Base-by-base conservation (phyloP, 2,113 vertebrate genomes). In the Porphyrio hochstetteri region DNA sequence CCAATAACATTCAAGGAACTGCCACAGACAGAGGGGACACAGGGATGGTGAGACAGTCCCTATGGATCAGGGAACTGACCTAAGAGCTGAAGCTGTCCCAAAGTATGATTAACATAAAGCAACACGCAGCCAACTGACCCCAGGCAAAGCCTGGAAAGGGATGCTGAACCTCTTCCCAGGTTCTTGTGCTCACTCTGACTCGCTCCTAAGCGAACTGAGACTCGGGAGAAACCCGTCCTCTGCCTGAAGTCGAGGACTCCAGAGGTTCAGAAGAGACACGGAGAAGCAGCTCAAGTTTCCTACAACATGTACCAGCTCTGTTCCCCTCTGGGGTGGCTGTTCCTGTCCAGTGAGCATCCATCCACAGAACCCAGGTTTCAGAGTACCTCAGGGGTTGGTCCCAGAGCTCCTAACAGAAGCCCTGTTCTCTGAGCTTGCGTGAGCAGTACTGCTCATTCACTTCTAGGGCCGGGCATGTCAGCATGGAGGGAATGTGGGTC, bases 231-330 rank as follows among this genome's bases (percentile, higher is more conserved):
- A 25, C 18, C 33, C 17, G 0, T 16, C 27, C 25, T 25, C 48
- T 7, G 2, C 2, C 27, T 13, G 23, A 18, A 5, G 25, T 25
- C 17, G 14, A 0, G 23, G 13, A 27, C 17, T 42, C 42, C 24
- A n/a, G 70, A 53, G 21, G 25, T 57, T 36, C 36, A 13, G 33
- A 7, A 3, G 36, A 16, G 2, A 28, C 7, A 7, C 0, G 25
- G 35, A 40, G 29, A 56, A 44, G 74, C 63, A 57, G 64, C 46
- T 57, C 46, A 59, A 42, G 53, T 16, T 55, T 9, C 29, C 60
- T 17, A 1, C 3, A 33, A 31, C 10, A 3, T 9, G 1, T 2
- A 2, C 1, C 5, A 19, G 25, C 29, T 44, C 46, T 57, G 23
- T 35, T 20, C 24, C 36, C 19, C 24, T 28, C 59, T 2, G 18